These are phyloP conservation scores for Actias luna DNA, from an alignment of 2,888 invertebrate species.

Conservation along the genomic window DNA sequence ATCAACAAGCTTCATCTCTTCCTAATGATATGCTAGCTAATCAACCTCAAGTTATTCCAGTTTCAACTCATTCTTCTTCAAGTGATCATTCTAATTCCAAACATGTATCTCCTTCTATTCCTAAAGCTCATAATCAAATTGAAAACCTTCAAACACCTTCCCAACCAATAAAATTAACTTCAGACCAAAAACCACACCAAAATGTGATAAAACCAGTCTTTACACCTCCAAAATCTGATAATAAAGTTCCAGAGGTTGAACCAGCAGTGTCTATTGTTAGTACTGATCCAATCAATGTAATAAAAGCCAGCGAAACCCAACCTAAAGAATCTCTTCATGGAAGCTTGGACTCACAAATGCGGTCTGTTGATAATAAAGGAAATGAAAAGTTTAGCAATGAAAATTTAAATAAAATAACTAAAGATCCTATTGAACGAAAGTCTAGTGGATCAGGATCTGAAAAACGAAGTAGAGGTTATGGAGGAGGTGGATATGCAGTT, in stretches of 20 bases:
- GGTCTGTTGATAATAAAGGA: conserved; percentile 60
- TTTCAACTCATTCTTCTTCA: conserved; percentile 36
- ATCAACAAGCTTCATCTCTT: conserved; percentile 44
- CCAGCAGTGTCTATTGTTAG: conserved; percentile 59
- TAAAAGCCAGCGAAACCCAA: conserved; percentile 50
- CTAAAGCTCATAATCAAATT: conserved; percentile 40
- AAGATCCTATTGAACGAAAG: conserved; percentile 74
- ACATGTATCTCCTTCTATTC: conserved; percentile 33
- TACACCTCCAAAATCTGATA: conserved; percentile 59
- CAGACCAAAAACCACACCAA: conserved; percentile 47
- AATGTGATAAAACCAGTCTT: conserved; percentile 50
- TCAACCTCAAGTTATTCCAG: conserved; percentile 40
- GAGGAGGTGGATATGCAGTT: conserved; percentile 65
- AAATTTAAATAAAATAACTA: conserved; percentile 67
- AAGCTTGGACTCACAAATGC: conserved; percentile 50
- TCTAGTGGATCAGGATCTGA: conserved; percentile 74
- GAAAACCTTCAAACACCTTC: conserved; percentile 42
- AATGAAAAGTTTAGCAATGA: conserved; percentile 62
- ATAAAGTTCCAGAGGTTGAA: conserved; percentile 65
- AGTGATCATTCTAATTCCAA: conserved; percentile 45
- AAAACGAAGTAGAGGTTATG: conserved; percentile 78
- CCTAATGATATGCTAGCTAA: conserved; percentile 31
- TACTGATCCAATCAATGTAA: conserved; percentile 49
- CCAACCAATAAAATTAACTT: conserved; percentile 50
- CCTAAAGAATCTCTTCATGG: conserved; percentile 52